phyloP scores from a whole-genome alignment of 2,888 invertebrate species.

The Serrognathus titanus region DNA sequence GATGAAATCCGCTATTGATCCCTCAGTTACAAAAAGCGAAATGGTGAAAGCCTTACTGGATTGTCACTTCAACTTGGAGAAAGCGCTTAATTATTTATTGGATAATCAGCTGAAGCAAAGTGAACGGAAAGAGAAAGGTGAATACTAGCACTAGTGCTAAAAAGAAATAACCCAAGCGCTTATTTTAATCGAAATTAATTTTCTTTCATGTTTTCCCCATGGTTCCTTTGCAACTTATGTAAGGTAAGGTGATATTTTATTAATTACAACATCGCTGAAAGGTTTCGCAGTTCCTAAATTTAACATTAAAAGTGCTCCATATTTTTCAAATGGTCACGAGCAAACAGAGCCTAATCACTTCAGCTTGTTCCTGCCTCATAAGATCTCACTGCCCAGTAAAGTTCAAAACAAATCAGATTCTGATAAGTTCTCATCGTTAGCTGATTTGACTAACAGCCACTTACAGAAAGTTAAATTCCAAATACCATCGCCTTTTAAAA shows the following conservation, averaged over 20 bases:
- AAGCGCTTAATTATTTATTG: constrained; percentile 67
- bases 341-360: no score
- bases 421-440: constrained; percentile 22
- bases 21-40: constrained; percentile 64
- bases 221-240: constrained; percentile 37
- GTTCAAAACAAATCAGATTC: constrained; percentile 9
- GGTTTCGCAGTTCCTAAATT: constrained; percentile 31
- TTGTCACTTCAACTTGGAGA: constrained; percentile 69
- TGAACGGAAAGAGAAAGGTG: constrained; percentile 44
- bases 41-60: constrained; percentile 70
- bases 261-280: constrained; percentile 16
- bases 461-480: constrained; percentile 10
- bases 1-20: constrained; percentile 61
- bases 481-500: not conserved
- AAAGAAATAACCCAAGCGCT: no score
- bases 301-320: not conserved
- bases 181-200: constrained; percentile 17
- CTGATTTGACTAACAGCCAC: constrained; percentile 28
- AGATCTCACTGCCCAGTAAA: not conserved
- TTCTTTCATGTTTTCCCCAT: constrained; percentile 37
- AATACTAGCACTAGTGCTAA: constrained; percentile 24
- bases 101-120: constrained; percentile 27
- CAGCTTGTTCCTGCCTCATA: no score
- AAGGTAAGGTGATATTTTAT: constrained; percentile 51
- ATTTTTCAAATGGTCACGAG: no score